phyloP scores from a whole-genome alignment of 2,888 invertebrate species.

The Cryptocheilus praepositus region DNA sequence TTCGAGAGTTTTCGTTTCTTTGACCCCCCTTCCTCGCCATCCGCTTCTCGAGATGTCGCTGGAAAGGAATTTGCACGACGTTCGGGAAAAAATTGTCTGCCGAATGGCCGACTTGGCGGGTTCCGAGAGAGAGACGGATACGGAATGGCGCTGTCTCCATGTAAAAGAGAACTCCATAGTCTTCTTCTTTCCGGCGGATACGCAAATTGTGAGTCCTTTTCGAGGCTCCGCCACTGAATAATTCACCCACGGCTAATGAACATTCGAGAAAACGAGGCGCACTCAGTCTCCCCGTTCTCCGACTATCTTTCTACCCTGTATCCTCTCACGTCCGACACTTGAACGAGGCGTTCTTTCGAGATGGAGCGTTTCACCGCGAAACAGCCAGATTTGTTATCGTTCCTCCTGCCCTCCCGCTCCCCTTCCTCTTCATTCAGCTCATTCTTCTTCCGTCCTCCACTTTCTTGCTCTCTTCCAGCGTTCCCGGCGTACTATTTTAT shows the following conservation, averaged over 20 bases:
- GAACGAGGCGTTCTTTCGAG: slow-evolving; percentile 7
- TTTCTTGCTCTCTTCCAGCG: not conserved
- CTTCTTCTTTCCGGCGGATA: slow-evolving; percentile 11
- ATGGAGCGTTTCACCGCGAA: slow-evolving; percentile 17
- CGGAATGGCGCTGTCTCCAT: not conserved
- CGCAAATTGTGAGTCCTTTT: slow-evolving; percentile 29
- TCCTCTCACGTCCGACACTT: slow-evolving; percentile 7
- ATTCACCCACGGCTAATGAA: slow-evolving; percentile 45
- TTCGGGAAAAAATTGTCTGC: slow-evolving; percentile 20
- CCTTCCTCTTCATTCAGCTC: not conserved
- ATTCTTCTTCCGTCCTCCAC: slow-evolving; percentile 14
- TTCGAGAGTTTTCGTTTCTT: no score
- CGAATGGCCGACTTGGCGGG: slow-evolving; percentile 6
- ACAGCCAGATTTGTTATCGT: slow-evolving; percentile 34
- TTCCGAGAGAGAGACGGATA: not conserved
- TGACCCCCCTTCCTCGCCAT: slow-evolving; percentile 12
- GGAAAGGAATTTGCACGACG: slow-evolving; percentile 13
- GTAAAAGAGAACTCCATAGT: no score
- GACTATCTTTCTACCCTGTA: no score
- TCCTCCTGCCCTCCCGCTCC: not conserved
- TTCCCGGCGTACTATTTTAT: no score
- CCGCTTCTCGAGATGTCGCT: not conserved
- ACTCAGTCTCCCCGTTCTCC: slow-evolving; percentile 7
- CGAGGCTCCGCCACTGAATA: slow-evolving; percentile 30
- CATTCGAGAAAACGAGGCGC: slow-evolving; percentile 21